Conservation (phyloP, 2,113 vertebrate species). For the Meleagris gallopavo region DNA sequence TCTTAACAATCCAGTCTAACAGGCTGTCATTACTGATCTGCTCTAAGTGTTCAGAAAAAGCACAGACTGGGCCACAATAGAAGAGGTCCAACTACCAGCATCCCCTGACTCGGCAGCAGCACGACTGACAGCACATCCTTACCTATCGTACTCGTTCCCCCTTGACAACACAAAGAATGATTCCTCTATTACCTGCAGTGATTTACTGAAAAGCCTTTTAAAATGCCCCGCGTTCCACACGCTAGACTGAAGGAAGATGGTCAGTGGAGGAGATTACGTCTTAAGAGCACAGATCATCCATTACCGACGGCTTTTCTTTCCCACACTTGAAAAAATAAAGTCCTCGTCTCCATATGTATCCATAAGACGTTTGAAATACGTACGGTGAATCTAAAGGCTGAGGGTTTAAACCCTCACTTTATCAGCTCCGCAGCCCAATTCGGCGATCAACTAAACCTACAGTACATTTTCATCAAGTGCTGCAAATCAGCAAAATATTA, state of each 20-base stretch:
- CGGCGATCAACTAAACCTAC: slow-evolving; percentile 86
- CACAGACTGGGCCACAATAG: slow-evolving; percentile 38
- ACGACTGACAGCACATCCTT: slow-evolving; percentile 19
- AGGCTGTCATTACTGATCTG: not conserved
- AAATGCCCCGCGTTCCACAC: slow-evolving; percentile 60
- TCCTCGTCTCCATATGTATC: slow-evolving; percentile 50
- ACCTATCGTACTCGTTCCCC: slow-evolving; percentile 37
- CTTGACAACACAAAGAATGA: slow-evolving; percentile 58
- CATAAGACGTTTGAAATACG: slow-evolving; percentile 71
- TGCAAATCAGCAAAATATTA: slow-evolving; percentile 91
- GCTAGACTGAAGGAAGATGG: slow-evolving; percentile 65
- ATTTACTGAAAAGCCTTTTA: slow-evolving; percentile 71
- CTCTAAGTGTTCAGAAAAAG: slow-evolving; percentile 15
- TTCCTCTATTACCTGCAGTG: slow-evolving; percentile 67
- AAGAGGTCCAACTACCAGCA: slow-evolving; percentile 27
- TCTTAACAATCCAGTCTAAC: not conserved
- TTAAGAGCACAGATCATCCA: slow-evolving; percentile 71
- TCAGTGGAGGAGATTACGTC: slow-evolving; percentile 74
- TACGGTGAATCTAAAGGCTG: slow-evolving; percentile 61
- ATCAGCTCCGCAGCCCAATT: slow-evolving; percentile 81
- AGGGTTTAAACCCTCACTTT: slow-evolving; percentile 80
- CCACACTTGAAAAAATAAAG: slow-evolving; percentile 52
- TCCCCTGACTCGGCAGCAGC: not conserved
- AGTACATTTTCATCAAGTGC: slow-evolving; percentile 89
- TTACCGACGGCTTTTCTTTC: slow-evolving; percentile 65